Percentiles rank a stretch among this genome's conserved stretches.
Conservation (phyloP, 2,797 vertebrate species). For the Labeo calbasu region DNA sequence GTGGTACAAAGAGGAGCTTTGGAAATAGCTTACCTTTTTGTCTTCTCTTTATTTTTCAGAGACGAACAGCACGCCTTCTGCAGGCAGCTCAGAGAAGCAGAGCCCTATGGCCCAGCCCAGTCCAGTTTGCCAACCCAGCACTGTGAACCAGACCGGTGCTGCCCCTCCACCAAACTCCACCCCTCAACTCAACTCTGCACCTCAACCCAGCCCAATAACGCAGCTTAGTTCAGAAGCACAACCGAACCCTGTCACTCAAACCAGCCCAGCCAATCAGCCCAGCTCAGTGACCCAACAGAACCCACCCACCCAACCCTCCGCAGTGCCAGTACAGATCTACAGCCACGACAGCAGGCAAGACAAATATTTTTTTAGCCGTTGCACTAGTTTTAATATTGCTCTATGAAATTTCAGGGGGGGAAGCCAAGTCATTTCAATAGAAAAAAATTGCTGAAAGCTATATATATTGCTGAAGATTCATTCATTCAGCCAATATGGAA, state of each 20-base stretch:
- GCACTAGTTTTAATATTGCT: background rate
- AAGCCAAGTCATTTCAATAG: background rate
- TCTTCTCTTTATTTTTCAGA: constrained; percentile 74
- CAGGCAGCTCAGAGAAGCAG: constrained; percentile 93
- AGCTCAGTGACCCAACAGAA: constrained; percentile 80
- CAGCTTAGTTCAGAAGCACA: constrained; percentile 80
- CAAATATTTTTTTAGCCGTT: background rate
- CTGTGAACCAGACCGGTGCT: constrained; percentile 77
- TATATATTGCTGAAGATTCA: background rate
- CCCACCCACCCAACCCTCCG: constrained; percentile 76
- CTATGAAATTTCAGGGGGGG: background rate
- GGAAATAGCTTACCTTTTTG: background rate
- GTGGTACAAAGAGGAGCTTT: background rate
- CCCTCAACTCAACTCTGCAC: constrained; percentile 39
- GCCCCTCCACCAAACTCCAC: constrained; percentile 64
- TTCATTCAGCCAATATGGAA: background rate
- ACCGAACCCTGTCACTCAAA: constrained; percentile 70
- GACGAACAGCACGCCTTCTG: constrained; percentile 90
- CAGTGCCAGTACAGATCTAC: constrained; percentile 87
- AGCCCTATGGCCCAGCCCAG: constrained; percentile 90
- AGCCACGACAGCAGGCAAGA: constrained; percentile 91
- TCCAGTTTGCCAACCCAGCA: constrained; percentile 74
- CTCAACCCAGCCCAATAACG: constrained; percentile 67
- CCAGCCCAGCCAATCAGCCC: constrained; percentile 69
- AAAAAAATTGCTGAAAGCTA: background rate